Evolutionary conservation across 2,888 invertebrate genomes (phyloP), one percentile per base, ranked within the genome.

Genomic region (Drosophila anceps): DNA sequence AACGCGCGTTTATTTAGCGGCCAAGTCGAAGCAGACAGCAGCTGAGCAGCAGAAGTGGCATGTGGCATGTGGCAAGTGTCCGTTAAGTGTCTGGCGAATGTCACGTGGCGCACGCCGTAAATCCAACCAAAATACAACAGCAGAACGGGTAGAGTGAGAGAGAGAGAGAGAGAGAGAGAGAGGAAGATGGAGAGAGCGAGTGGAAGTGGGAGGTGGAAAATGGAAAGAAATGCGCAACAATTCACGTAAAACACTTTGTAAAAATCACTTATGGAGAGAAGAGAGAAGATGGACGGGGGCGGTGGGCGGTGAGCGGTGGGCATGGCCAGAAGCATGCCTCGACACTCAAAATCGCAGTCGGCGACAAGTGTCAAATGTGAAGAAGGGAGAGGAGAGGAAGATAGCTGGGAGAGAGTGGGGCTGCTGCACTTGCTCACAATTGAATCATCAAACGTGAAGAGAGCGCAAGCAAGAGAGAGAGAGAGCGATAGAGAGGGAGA

Each of bases 171-270:
- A 13, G 6, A 15, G 39, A n/a, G 37, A 37, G 37, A 39, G n/a
- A n/a, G 24, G 8, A 15, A 13, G 6, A 8, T 13, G 6, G 8
- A 8, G 24, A 7, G 43, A 15, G 46, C 9, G 41, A 0, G 4
- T 0, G 9, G n/a, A 8, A 8, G 39, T 2, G 7, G 13, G 8
- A 8, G 24, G 7, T 7, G 41, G 20, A 13, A n/a, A 43, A 18
- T 43, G 20, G 10, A 41, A 33, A 46, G 64, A 73, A 79, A 84
- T 74, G 74, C 72, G 84, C 79, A 75, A 82, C 76, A 73, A 81
- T 81, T 87, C 71, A 74, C 76, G 79, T 73, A 48, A 82, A 73
- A 87, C 81, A 85, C 81, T 81, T 82, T 83, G 81, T 75, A 77
- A 79, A 81, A 85, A 85, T 85, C 83, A 77, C 79, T 84, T 84